Percentiles rank a stretch among this genome's conserved stretches.
These are phyloP conservation scores for Heliothis peltigera DNA, from an alignment of 2,888 invertebrate genomes.

Conservation along the genomic window DNA sequence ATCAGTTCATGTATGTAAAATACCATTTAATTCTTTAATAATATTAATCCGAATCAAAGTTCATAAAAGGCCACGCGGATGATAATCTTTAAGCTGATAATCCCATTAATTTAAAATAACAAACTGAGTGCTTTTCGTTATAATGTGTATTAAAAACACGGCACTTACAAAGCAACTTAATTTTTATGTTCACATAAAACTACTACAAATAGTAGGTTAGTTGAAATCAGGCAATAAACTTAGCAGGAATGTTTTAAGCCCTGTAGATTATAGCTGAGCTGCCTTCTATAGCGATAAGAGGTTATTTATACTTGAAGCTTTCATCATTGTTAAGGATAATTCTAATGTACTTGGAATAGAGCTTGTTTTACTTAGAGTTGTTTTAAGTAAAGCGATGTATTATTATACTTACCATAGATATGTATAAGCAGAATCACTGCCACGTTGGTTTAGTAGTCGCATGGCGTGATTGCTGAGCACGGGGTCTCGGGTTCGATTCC, in stretches of 20 bases:
- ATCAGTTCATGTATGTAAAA: too few relatives aligned
- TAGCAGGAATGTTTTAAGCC: slow-evolving; percentile 52
- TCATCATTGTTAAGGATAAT: slow-evolving; percentile 54
- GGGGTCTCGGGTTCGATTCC: too few relatives aligned
- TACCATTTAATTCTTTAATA: too few relatives aligned
- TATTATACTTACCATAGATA: background rate
- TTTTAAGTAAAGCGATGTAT: slow-evolving; percentile 12
- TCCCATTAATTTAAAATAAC: background rate
- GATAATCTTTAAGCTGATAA: background rate
- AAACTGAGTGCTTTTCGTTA: slow-evolving; percentile 10
- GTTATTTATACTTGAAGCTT: slow-evolving; percentile 47
- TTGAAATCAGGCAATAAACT: slow-evolving; percentile 57
- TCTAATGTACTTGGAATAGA: slow-evolving; percentile 28
- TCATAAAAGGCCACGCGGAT: too few relatives aligned
- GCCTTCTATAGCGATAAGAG: slow-evolving; percentile 59
- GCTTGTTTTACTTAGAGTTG: slow-evolving; percentile 4
- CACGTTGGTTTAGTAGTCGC: too few relatives aligned
- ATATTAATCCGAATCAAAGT: background rate
- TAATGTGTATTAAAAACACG: slow-evolving; percentile 31
- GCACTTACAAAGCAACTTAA: slow-evolving; percentile 51
- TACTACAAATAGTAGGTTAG: slow-evolving; percentile 53
- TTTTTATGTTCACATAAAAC: slow-evolving; percentile 59
- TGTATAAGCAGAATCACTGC: background rate
- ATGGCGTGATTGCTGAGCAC: too few relatives aligned
- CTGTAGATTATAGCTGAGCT: slow-evolving; percentile 45